Base-by-base conservation (phyloP, 2,797 vertebrate genomes). In the Oophaga sylvatica region DNA sequence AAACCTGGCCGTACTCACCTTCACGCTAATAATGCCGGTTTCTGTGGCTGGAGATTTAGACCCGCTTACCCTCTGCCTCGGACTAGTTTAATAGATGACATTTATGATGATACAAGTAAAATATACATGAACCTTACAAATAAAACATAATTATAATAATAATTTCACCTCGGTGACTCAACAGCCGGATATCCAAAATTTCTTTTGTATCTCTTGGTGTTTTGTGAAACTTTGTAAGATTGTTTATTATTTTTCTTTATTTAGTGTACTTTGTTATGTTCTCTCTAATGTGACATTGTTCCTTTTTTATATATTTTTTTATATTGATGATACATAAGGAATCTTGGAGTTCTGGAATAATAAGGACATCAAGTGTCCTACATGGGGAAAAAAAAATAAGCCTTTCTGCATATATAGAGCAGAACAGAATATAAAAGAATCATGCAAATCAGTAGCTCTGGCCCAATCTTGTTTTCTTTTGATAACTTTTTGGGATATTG, bases 351-450 rank as follows among this genome's bases (percentile, higher is more conserved):
- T 85, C 75, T 90, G 62, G 84, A 84, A 92, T 89, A 85, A 87
- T 91, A 91, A 92, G 89, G 77, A 89, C 48, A 90, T n/a, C 90
- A 88, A 87, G 11, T 90, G 82, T 17, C 91, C 91, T 90, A 86
- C 89, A 90, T 89, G 67, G 86, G 17, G 56, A 56, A 19, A 53
- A 19, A 19, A 57, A 56, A 19, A 41, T 41, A 41, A 92, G 84
- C 88, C 79, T 90, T 92, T 91, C 91, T 87, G 83, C 89, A 91
- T 75, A 80, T 79, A 84, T 88, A 90, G 88, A 76, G 86, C 65
- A 79, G 86, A 26, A 76, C 48, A 89, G 87, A 92, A 92, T 93
- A 83, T 89, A 93, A 91, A 90, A 85, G 62, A 87, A 90, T 88
- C 88, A 71, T 89, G 91, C 35, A 80, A 93, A 93, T 90, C 81